Base-by-base conservation (phyloP, 35 echinoderm and acorn worm genomes). In the Lytechinus pictus region DNA sequence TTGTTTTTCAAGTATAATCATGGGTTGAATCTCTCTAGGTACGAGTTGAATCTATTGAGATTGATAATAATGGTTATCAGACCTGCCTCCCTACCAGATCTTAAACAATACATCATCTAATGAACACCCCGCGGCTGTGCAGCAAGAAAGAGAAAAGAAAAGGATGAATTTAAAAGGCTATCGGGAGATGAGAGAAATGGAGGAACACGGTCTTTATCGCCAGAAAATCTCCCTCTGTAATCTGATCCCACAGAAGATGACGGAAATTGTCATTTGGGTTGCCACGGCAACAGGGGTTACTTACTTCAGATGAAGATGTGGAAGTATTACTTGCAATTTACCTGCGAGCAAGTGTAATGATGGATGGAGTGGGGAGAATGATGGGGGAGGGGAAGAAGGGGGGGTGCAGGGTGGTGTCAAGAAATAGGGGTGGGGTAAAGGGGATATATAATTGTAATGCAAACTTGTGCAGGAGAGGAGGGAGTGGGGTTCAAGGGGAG, bases 181-280 rank as follows among this genome's bases (percentile, higher is more conserved):
- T 79, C n/a, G 19, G 66, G 13, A 79, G 66, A 79, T 79, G n/a
- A 79, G 66, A 79, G 66, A 79, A 24, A 79, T 79, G 21, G 66
- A 79, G 19, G n/a, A 79, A 79, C 66, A 79, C 19, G n/a, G 66
- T 79, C 66, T 79, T 79, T 79, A 79, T 79, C 66, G 16, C 66
- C 66, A 79, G 66, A 79, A 44, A 79, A 79, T 79, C 66, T 79
- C 66, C 66, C 66, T 24, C 19, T 5, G 66, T 79, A 79, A 79
- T 79, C 66, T 79, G 66, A 79, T 79, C 66, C 19, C 7, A 24
- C 16, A 1, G 12, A 79, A 79, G 66, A 79, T 79, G 66, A 79
- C 66, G 66, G 66, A 79, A 79, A 79, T 79, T 79, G 66, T 79
- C 66, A 79, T 79, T 79, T 79, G 66, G 66, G 66, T 79, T 79